phyloP scores from a whole-genome alignment of 2,113 vertebrate genomes.

The Hippotragus niger region DNA sequence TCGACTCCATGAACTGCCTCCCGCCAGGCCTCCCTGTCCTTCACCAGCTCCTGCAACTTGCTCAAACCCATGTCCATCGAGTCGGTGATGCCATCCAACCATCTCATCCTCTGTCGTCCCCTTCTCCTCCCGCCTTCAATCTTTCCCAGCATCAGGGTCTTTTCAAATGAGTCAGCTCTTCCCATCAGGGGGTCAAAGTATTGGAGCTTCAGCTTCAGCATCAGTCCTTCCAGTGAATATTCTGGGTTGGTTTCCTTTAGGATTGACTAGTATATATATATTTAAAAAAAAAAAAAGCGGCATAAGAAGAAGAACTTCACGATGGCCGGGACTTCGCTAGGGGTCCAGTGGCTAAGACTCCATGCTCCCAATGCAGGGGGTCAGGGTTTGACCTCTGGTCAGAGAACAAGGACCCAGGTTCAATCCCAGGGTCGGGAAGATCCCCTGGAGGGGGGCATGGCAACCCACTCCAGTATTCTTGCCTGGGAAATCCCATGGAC shows the following conservation, averaged over 20 bases:
- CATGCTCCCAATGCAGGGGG: not conserved
- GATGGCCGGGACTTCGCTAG: not conserved
- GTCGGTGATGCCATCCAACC: not conserved
- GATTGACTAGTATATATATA: not conserved
- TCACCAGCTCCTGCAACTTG: not conserved
- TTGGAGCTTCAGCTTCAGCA: not conserved
- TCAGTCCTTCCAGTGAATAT: not conserved
- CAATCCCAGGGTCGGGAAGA: fast-evolving
- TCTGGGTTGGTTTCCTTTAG: not conserved
- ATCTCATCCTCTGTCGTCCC: not conserved
- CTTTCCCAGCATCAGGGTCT: not conserved
- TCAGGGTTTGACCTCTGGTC: not conserved
- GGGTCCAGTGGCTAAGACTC: not conserved
- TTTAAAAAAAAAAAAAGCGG: not conserved
- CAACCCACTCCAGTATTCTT: not conserved
- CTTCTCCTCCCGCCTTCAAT: not conserved
- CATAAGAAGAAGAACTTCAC: not conserved
- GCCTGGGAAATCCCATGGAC: not conserved
- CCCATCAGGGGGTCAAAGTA: not conserved
- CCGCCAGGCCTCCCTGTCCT: not conserved
- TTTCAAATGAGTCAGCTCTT: not conserved
- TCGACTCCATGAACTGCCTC: not conserved
- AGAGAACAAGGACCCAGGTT: not conserved
- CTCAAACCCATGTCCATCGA: not conserved
- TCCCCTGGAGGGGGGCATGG: not conserved